A percentile compares a stretch with the other conserved stretches of the same genome.
Evolutionary conservation across 2,113 vertebrate genomes (phyloP).

Genomic region (Eulacestoma nigropectus): DNA sequence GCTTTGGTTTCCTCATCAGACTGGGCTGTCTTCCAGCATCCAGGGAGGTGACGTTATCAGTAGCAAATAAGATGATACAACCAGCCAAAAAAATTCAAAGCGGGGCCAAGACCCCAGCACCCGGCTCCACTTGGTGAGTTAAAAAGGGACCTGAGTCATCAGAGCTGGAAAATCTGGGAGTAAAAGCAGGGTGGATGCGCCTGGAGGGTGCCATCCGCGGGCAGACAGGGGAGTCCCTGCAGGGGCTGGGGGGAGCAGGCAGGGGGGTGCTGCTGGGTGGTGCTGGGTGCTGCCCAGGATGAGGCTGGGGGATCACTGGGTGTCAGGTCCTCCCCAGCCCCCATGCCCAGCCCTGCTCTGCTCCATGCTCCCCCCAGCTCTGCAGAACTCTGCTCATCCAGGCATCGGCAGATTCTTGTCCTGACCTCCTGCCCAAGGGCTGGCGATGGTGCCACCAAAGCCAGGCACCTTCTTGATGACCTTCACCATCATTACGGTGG

Average conservation of each 20-base stretch:
- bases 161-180: neutral
- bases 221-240: rapidly evolving
- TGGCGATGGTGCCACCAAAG: neutral
- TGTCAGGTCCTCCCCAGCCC: rapidly evolving
- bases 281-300: neutral
- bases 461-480: neutral
- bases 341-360: rapidly evolving
- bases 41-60: neutral
- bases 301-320: neutral
- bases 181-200: neutral
- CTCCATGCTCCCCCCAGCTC: neutral
- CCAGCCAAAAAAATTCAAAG: neutral
- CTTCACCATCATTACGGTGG: neutral
- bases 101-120: neutral
- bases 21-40: neutral
- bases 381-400: neutral
- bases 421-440: neutral
- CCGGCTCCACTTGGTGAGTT: neutral
- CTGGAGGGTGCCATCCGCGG: rapidly evolving
- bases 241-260: neutral
- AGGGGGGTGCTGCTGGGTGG: rapidly evolving
- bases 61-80: neutral
- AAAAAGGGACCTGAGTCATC: slow-evolving; percentile 24
- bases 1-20: neutral
- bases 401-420: neutral